A percentile compares a stretch with the other conserved stretches of the same genome.
Conservation (phyloP, 2,888 invertebrate species). For the Drosophila stalkeri region DNA sequence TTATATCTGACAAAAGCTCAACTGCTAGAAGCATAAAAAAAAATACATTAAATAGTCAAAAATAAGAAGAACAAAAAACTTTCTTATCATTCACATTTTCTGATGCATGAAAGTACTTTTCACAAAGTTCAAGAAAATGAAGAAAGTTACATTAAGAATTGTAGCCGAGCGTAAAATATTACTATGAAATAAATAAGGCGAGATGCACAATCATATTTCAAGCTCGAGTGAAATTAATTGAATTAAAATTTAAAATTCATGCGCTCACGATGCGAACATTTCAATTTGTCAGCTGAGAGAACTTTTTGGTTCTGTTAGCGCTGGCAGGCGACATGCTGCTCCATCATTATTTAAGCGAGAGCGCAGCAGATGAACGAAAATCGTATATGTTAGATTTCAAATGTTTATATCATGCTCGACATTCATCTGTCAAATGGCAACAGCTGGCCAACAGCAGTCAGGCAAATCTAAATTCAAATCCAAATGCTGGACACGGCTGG, state of each 20-base stretch:
- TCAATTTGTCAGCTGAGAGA: constrained; percentile 17
- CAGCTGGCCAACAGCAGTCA: constrained; percentile 50
- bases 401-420: constrained; percentile 67
- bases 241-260: constrained; percentile 31
- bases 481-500: constrained; percentile 55
- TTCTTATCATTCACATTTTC: constrained; percentile 24
- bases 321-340: constrained; percentile 3
- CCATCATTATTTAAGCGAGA: constrained; percentile 6
- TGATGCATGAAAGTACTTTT: constrained; percentile 31
- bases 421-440: constrained; percentile 77
- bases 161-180: constrained; percentile 29
- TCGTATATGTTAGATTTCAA: constrained; percentile 46
- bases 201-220: constrained; percentile 25
- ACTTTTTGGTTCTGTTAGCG: background rate
- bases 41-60: constrained; percentile 3
- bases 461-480: constrained; percentile 52
- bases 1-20: background rate
- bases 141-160: constrained; percentile 27
- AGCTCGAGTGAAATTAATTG: constrained; percentile 24
- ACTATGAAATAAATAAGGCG: constrained; percentile 18
- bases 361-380: background rate
- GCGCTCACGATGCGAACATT: constrained; percentile 1
- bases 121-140: constrained; percentile 6
- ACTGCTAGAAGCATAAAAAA: background rate
- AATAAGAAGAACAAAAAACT: constrained; percentile 2